Evolutionary conservation across 2,113 vertebrate genomes (phyloP), one percentile per base, ranked within the genome.

Genomic region (Apistogramma diplotaenia): DNA sequence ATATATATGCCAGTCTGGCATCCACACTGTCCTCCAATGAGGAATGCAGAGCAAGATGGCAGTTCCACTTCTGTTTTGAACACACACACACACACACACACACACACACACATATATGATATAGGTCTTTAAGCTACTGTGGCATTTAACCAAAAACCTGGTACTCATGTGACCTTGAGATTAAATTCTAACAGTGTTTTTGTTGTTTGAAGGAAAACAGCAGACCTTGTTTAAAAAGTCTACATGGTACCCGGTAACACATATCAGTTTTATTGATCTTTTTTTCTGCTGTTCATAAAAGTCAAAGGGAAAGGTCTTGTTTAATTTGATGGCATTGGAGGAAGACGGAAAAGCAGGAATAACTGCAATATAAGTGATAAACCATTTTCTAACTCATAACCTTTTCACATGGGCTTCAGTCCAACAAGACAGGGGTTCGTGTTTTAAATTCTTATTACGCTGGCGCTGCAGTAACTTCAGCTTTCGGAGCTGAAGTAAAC

Each of bases 81-180:
- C n/a, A n/a, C n/a, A n/a, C n/a, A n/a, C n/a, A n/a, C n/a, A n/a
- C n/a, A n/a, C n/a, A n/a, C n/a, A n/a, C n/a, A n/a, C n/a, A n/a
- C n/a, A n/a, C n/a, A n/a, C n/a, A n/a, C n/a, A n/a, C n/a, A n/a
- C n/a, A 21, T 80, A 29, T 46, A 4, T 27, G 29, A 81, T 86
- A 91, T 85, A 79, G 81, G 70, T 18, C 18, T 73, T 82, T 21
- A 75, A 71, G 79, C 51, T 58, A 49, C 71, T 70, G 3, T 74
- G 23, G 59, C 55, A 55, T 49, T 59, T 4, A 1, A 33, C 18
- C 19, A 78, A 49, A 87, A 37, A 27, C 16, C 49, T 6, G 40
- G 31, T 73, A 25, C 37, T 46, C 25, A 6, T 16, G 37, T 31
- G 25, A 53, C 78, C 59, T 74, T 76, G 13, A 67, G 7, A 23